A percentile compares a stretch with the other conserved stretches of the same genome.
Conservation (phyloP, 2,888 invertebrate species). For the Himalopsyche tibetana region DNA sequence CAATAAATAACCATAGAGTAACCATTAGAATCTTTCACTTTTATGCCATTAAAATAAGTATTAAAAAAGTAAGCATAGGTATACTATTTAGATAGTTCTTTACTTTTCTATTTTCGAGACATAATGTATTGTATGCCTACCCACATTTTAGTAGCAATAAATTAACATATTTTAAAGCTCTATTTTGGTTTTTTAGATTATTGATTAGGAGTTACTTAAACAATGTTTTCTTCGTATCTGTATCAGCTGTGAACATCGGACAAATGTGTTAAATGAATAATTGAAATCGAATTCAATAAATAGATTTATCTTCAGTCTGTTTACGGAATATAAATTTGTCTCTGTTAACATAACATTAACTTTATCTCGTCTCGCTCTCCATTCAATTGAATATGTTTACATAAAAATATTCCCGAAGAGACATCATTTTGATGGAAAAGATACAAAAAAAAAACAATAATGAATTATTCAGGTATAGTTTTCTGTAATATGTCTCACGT, state of each 20-base stretch:
- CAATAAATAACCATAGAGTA: too few species aligned
- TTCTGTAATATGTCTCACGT: conserved; percentile 45
- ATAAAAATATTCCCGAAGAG: conserved; percentile 57
- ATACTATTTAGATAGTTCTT: too few species aligned
- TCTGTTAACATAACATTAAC: conserved; percentile 64
- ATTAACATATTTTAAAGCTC: too few species aligned
- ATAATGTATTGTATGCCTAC: too few species aligned
- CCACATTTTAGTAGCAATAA: too few species aligned
- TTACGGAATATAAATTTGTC: conserved; percentile 65
- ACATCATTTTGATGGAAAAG: conserved; percentile 46
- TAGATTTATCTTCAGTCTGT: conserved; percentile 63
- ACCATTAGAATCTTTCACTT: too few species aligned
- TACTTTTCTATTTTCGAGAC: too few species aligned
- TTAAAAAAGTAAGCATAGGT: too few species aligned
- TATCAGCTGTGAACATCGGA: not conserved
- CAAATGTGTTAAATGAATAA: conserved; percentile 61
- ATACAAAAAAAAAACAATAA: conserved; percentile 47
- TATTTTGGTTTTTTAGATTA: not conserved
- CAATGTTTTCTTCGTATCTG: not conserved
- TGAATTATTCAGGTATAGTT: conserved; percentile 53
- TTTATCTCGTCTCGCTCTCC: conserved; percentile 55
- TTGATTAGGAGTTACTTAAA: conserved; percentile 4
- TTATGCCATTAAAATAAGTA: too few species aligned
- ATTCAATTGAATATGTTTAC: conserved; percentile 60
- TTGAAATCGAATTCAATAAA: conserved; percentile 60